phyloP scores from a whole-genome alignment of 1,140 invertebrate species.

The Berghia stephanieae region DNA sequence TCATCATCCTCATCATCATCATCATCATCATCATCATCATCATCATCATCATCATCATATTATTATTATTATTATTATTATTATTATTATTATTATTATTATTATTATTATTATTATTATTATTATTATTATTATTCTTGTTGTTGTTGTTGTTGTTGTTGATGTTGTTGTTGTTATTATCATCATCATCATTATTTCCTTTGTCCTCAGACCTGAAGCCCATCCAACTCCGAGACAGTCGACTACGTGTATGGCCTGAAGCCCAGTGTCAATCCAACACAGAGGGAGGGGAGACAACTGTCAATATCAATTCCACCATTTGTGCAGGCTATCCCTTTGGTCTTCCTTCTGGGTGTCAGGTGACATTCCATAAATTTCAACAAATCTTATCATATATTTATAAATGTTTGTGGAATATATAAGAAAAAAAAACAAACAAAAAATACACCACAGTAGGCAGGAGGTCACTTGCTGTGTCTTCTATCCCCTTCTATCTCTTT shows the following conservation, averaged over 20 bases:
- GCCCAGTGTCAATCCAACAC: slow-evolving; percentile 27
- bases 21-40: slow-evolving; percentile 3
- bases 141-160: slow-evolving; percentile 14
- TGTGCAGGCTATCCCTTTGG: slow-evolving; percentile 46
- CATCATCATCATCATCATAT: too few relatives aligned
- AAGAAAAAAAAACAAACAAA: too few relatives aligned
- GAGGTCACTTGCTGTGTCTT: too few relatives aligned
- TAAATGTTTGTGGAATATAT: too few relatives aligned
- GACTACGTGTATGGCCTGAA: slow-evolving; percentile 43
- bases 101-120: slow-evolving; percentile 28
- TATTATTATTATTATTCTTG: too few relatives aligned
- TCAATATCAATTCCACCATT: slow-evolving; percentile 48
- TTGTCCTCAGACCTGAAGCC: slow-evolving; percentile 31
- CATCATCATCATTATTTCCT: slow-evolving; percentile 14
- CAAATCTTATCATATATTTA: too few relatives aligned
- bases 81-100: slow-evolving; percentile 13
- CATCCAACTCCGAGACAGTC: slow-evolving; percentile 41
- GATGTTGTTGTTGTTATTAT: slow-evolving; percentile 22
- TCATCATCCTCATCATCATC: slow-evolving; percentile 29
- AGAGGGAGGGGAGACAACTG: slow-evolving; percentile 27
- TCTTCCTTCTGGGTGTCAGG: slow-evolving; percentile 44
- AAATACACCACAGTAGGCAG: too few relatives aligned
- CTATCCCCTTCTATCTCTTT: too few relatives aligned
- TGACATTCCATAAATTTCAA: too few relatives aligned
- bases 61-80: too few relatives aligned